Conservation (phyloP, 2,113 vertebrate genomes). For the Neotragus moschatus region DNA sequence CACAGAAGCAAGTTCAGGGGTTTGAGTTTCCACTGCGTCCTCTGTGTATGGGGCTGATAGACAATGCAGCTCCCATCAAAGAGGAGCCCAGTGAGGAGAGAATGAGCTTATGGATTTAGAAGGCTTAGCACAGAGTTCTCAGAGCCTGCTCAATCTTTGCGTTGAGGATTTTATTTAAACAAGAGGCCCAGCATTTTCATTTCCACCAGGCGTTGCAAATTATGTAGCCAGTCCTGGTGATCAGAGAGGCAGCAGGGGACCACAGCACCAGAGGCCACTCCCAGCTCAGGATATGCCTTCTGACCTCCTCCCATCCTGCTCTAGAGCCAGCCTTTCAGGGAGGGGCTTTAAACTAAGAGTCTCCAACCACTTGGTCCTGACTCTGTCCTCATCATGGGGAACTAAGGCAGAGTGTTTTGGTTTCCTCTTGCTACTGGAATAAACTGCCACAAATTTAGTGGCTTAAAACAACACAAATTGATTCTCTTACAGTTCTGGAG, state of each 20-base stretch:
- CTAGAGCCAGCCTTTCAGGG: background rate
- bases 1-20: background rate
- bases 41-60: background rate
- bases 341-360: background rate
- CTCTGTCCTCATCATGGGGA: accelerated
- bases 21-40: background rate
- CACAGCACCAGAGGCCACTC: background rate
- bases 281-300: background rate
- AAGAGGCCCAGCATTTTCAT: background rate
- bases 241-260: background rate
- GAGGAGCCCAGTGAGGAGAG: background rate
- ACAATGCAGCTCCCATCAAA: accelerated
- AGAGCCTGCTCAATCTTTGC: background rate
- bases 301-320: background rate
- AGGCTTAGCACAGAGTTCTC: background rate
- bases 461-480: background rate
- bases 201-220: background rate
- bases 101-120: background rate
- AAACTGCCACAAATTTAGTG: background rate
- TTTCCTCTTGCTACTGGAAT: background rate
- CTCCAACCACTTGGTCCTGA: background rate
- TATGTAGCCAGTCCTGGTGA: background rate
- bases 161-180: background rate
- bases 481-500: background rate
- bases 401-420: background rate